phyloP scores from a whole-genome alignment of 1,140 invertebrate genomes.

The Bombus turneri region DNA sequence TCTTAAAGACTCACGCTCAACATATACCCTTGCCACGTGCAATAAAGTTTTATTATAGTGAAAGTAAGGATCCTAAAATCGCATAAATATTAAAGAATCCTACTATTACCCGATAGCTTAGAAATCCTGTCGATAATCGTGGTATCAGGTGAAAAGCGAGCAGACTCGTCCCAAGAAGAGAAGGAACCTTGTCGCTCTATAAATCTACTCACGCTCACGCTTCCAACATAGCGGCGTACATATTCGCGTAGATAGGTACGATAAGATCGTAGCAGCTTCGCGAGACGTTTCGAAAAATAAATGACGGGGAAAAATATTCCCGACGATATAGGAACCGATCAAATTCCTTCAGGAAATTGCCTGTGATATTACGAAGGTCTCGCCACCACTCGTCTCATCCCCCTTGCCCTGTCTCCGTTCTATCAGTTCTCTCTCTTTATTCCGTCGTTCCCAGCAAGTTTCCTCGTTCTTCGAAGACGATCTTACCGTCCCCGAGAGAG shows the following conservation, averaged over 20 bases:
- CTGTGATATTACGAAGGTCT: slow-evolving; percentile 74
- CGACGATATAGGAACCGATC: slow-evolving; percentile 71
- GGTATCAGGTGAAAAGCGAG: neutral
- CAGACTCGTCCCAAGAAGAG: neutral
- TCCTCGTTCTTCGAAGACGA: slow-evolving; percentile 49
- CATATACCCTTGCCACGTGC: too few species aligned
- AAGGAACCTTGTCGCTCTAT: slow-evolving; percentile 42
- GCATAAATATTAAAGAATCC: neutral
- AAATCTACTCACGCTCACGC: slow-evolving; percentile 29
- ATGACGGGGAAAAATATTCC: slow-evolving; percentile 74
- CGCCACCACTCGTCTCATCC: slow-evolving; percentile 21
- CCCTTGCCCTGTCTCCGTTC: neutral
- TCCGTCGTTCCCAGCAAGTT: slow-evolving; percentile 37
- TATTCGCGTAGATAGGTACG: slow-evolving; percentile 29
- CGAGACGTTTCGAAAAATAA: slow-evolving; percentile 71
- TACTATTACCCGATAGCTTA: neutral
- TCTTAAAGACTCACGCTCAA: too few species aligned
- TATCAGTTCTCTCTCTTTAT: slow-evolving; percentile 3
- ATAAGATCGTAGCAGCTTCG: slow-evolving; percentile 65
- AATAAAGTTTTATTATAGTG: too few species aligned
- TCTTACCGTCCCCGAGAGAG: slow-evolving; percentile 43
- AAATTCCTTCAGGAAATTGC: slow-evolving; percentile 76
- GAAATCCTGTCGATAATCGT: neutral
- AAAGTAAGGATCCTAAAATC: neutral
- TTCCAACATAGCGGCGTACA: slow-evolving; percentile 9